phyloP scores from a whole-genome alignment of 2,113 vertebrate species.

The Pygoscelis antarcticus region DNA sequence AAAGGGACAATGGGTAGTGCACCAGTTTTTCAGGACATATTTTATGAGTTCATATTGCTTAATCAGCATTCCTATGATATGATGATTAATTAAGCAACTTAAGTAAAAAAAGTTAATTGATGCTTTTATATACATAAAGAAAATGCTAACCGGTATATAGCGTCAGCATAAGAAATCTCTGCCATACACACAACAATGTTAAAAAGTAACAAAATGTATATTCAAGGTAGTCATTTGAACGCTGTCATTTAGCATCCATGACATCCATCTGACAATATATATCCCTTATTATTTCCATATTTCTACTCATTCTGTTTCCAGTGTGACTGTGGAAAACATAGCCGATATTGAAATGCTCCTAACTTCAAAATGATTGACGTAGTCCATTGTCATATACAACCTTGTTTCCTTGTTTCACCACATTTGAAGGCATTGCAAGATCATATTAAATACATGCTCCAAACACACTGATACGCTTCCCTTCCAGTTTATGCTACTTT shows the following conservation, averaged over 20 bases:
- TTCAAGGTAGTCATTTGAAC: neutral
- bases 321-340: neutral
- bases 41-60: neutral
- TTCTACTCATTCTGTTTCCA: neutral
- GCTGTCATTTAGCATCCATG: neutral
- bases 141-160: neutral
- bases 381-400: neutral
- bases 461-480: rapidly evolving
- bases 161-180: neutral
- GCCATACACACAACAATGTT: neutral
- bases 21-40: neutral
- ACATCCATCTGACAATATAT: neutral
- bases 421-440: neutral
- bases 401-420: neutral
- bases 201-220: neutral
- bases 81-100: neutral
- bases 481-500: neutral
- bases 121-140: neutral
- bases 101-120: neutral
- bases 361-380: neutral
- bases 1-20: neutral
- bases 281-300: neutral
- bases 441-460: neutral
- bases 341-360: neutral
- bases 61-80: neutral